These are phyloP conservation scores for Dynastes grantii DNA, from an alignment of 2,888 invertebrate genomes.

Conservation along the genomic window DNA sequence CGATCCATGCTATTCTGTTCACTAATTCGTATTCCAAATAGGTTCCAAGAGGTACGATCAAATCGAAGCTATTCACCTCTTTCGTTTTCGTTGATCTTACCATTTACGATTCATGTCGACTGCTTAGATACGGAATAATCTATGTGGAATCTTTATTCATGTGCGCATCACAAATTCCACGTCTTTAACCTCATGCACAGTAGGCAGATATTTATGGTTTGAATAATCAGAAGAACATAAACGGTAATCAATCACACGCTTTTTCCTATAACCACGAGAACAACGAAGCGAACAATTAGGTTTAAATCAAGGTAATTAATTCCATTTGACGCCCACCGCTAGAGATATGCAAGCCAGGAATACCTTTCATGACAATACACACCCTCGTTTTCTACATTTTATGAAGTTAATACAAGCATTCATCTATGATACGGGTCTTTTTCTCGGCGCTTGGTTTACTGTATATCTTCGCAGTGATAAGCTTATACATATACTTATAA, in stretches of 20 bases:
- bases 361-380: background rate
- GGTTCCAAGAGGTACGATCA: background rate
- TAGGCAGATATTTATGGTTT: constrained; percentile 27
- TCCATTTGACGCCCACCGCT: constrained; percentile 23
- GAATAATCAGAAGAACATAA: constrained; percentile 16
- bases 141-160: constrained; percentile 22
- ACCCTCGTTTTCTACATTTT: too few relatives aligned
- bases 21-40: background rate
- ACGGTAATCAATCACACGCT: constrained; percentile 13
- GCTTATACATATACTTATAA: too few relatives aligned
- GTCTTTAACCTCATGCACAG: constrained; percentile 1
- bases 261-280: background rate
- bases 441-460: too few relatives aligned
- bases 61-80: background rate
- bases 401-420: too few relatives aligned
- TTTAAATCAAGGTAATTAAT: constrained; percentile 12
- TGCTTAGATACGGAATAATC: background rate
- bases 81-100: background rate
- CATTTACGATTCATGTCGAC: constrained; percentile 9
- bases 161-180: constrained; percentile 4
- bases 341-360: background rate
- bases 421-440: too few relatives aligned
- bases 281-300: constrained; percentile 7
- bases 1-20: too few relatives aligned
- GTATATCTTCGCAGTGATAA: too few relatives aligned